Evolutionary conservation across 1,140 invertebrate species (phyloP).

Genomic region (Potamilus streckersoni): DNA sequence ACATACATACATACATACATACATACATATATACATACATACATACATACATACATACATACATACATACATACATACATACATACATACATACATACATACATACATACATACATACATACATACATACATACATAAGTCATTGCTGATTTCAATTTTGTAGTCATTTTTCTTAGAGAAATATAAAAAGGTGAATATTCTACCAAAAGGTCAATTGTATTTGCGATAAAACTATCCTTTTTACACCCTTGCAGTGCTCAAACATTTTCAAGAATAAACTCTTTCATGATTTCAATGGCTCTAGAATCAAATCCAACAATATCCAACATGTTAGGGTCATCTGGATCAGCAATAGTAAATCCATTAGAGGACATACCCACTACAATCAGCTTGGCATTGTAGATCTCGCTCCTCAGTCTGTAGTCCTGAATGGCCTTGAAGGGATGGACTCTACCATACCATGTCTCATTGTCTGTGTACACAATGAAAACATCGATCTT

Average conservation of each 20-base stretch:
- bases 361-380: slow-evolving; percentile 70
- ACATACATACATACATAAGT: too few relatives aligned
- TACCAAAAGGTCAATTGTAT: too few relatives aligned
- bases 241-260: slow-evolving; percentile 4
- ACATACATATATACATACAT: too few relatives aligned
- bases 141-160: too few relatives aligned
- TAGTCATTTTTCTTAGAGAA: too few relatives aligned
- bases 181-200: too few relatives aligned
- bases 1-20: too few relatives aligned
- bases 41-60: too few relatives aligned
- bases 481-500: slow-evolving; percentile 61
- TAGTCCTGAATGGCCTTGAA: slow-evolving; percentile 53
- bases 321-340: slow-evolving; percentile 73
- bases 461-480: slow-evolving; percentile 60
- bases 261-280: slow-evolving; percentile 49
- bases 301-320: slow-evolving; percentile 75
- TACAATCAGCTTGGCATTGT: slow-evolving; percentile 70
- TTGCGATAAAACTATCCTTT: too few relatives aligned
- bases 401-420: slow-evolving; percentile 32
- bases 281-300: slow-evolving; percentile 72
- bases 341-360: slow-evolving; percentile 68
- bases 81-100: too few relatives aligned
- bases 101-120: too few relatives aligned
- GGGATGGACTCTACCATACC: slow-evolving; percentile 46
- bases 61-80: too few relatives aligned